A percentile compares a stretch with the other conserved stretches of the same genome.
These are phyloP conservation scores for Morone saxatilis DNA, from an alignment of 2,113 vertebrate genomes.

Conservation along the genomic window DNA sequence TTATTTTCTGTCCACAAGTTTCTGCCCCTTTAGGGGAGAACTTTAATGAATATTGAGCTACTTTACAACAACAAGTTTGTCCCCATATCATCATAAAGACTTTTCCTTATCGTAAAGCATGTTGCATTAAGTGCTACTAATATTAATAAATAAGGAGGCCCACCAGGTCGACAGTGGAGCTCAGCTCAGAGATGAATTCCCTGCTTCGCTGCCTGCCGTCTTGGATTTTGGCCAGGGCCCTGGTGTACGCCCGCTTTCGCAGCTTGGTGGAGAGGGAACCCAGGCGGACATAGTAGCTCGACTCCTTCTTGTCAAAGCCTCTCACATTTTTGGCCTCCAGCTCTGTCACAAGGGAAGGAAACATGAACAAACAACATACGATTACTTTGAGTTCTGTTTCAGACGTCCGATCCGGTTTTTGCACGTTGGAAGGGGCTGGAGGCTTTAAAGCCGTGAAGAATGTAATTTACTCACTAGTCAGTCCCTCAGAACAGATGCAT, in stretches of 20 bases:
- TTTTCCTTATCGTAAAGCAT: background rate
- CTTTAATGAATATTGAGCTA: background rate
- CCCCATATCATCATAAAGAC: background rate
- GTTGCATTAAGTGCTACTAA: background rate
- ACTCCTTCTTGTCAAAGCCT: slow-evolving; percentile 86
- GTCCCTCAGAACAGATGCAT: background rate
- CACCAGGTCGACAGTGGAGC: slow-evolving; percentile 89
- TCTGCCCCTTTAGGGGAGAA: background rate
- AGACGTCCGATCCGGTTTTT: background rate
- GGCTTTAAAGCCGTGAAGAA: background rate
- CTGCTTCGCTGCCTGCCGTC: slow-evolving; percentile 88
- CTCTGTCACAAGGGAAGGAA: slow-evolving; percentile 78
- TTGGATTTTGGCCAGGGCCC: slow-evolving; percentile 85
- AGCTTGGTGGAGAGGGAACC: slow-evolving; percentile 92
- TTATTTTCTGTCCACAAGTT: background rate
- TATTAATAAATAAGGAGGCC: slow-evolving; percentile 56
- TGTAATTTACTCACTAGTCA: background rate
- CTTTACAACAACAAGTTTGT: background rate
- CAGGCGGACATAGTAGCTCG: slow-evolving; percentile 90
- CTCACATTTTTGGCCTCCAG: slow-evolving; percentile 85
- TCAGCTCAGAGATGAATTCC: slow-evolving; percentile 89
- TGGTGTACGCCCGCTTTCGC: slow-evolving; percentile 88
- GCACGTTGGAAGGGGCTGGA: background rate
- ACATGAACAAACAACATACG: background rate
- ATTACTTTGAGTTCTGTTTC: background rate